Percentiles rank a stretch among this genome's conserved stretches.
Conservation (phyloP, 1,140 invertebrate genomes). For the Metaphire vulgaris region DNA sequence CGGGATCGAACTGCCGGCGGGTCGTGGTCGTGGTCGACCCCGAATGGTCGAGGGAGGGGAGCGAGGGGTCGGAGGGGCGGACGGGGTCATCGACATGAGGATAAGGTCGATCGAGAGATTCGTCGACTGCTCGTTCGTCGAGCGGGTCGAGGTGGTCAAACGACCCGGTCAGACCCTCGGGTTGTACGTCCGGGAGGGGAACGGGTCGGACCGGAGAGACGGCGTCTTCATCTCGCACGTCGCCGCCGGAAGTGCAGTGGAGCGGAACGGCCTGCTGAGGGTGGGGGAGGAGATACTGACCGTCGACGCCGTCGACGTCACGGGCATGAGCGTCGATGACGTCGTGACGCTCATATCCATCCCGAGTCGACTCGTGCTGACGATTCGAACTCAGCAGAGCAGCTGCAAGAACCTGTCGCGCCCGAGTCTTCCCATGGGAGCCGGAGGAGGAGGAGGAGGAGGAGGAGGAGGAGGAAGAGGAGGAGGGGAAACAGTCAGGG, state of each 20-base stretch:
- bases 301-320: constrained; percentile 89
- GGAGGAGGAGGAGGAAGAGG: constrained; percentile 85
- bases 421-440: constrained; percentile 59
- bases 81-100: constrained; percentile 15
- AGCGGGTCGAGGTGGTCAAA: constrained; percentile 98
- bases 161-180: constrained; percentile 95
- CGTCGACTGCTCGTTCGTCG: constrained; percentile 56
- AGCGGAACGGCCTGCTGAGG: constrained; percentile 95
- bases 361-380: constrained; percentile 84
- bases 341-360: constrained; percentile 99
- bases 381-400: constrained; percentile 59
- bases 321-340: constrained; percentile 93
- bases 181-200: constrained; percentile 93
- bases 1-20: too few relatives aligned
- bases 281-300: too few relatives aligned
- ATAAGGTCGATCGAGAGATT: constrained; percentile 10
- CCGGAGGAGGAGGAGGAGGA: constrained; percentile 68
- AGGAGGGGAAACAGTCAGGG: constrained; percentile 58
- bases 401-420: constrained; percentile 31
- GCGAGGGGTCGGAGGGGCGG: too few relatives aligned
- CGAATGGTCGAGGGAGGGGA: too few relatives aligned
- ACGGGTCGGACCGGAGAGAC: constrained; percentile 82
- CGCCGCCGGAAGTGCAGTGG: constrained; percentile 66
- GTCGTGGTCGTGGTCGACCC: too few relatives aligned
- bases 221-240: constrained; percentile 98